These are phyloP conservation scores for Heliconius charithonia DNA, from an alignment of 2,888 invertebrate species.

Conservation along the genomic window DNA sequence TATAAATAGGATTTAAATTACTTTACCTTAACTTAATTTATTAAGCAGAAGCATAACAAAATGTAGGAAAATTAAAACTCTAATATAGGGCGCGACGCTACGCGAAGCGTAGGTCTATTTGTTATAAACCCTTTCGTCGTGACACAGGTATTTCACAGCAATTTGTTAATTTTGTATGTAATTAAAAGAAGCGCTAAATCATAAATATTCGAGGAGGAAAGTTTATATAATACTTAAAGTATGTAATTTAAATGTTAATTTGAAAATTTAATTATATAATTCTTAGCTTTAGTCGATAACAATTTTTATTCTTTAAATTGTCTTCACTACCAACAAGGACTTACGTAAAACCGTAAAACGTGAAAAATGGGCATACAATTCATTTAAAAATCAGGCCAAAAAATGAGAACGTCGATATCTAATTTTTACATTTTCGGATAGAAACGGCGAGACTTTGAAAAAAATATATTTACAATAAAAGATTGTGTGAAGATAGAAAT, in stretches of 20 bases:
- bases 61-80: slow-evolving; percentile 14
- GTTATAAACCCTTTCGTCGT: slow-evolving; percentile 11
- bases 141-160: slow-evolving; percentile 20
- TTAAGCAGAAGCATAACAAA: slow-evolving; percentile 5
- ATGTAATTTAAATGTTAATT: neutral
- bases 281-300: neutral
- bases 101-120: slow-evolving; percentile 2
- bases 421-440: too few species aligned
- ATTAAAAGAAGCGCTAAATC: slow-evolving; percentile 24
- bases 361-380: too few species aligned
- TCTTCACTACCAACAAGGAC: neutral
- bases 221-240: neutral
- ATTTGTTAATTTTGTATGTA: slow-evolving; percentile 17
- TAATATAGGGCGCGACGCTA: slow-evolving; percentile 4
- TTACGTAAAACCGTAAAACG: too few species aligned
- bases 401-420: too few species aligned
- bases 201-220: neutral
- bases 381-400: too few species aligned
- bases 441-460: too few species aligned
- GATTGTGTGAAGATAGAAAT: too few species aligned
- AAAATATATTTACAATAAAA: too few species aligned
- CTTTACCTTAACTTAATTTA: neutral
- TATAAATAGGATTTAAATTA: neutral
- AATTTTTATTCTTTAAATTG: neutral
- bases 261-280: too few species aligned